Percentiles rank a stretch among this genome's conserved stretches.
phyloP scores from a whole-genome alignment of 2,888 invertebrate genomes.

The Eupithecia inturbata region DNA sequence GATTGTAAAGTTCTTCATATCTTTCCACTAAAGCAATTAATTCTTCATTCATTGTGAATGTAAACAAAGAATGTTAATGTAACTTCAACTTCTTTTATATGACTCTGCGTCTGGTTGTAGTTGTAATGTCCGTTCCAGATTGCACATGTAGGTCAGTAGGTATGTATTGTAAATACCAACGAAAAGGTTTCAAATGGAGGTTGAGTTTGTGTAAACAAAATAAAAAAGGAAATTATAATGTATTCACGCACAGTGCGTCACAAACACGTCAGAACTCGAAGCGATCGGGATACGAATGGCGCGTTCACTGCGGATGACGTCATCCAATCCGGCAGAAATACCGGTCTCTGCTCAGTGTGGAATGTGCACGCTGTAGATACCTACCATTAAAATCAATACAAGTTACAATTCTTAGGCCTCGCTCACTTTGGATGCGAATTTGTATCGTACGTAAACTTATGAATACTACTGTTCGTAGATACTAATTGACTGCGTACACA shows the following conservation, averaged over 20 bases:
- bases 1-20: conserved; percentile 2
- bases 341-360: background rate
- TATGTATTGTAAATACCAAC: no score
- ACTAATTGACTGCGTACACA: no score
- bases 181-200: background rate
- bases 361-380: background rate
- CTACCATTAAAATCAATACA: background rate
- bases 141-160: background rate
- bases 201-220: background rate
- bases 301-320: background rate
- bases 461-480: no score
- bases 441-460: background rate
- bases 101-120: background rate
- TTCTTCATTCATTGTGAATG: background rate
- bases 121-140: background rate
- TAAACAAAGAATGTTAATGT: background rate
- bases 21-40: background rate
- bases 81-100: background rate
- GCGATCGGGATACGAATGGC: background rate
- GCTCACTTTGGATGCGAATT: background rate
- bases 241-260: background rate
- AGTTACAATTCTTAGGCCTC: background rate
- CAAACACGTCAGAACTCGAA: background rate
- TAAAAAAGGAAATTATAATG: background rate
- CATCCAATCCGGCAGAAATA: background rate